A percentile compares a stretch with the other conserved stretches of the same genome.
phyloP scores from a whole-genome alignment of 2,113 vertebrate species.

The Coptodon rendalli region DNA sequence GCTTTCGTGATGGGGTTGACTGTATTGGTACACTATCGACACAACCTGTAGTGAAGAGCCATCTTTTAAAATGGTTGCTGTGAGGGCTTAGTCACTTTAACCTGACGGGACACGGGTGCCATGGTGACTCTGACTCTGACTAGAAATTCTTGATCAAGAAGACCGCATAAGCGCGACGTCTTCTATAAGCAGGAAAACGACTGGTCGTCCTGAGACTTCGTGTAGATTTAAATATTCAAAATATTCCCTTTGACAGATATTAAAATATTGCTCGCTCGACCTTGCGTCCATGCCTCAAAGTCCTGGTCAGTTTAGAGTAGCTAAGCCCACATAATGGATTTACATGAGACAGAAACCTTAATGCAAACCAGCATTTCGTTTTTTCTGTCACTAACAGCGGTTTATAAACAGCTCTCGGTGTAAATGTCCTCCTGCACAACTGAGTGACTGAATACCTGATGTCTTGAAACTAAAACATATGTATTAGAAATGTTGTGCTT shows the following conservation, averaged over 20 bases:
- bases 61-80: conserved; percentile 43
- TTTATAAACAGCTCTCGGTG: not conserved
- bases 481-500: not conserved
- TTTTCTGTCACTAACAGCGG: not conserved
- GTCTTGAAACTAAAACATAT: not conserved
- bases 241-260: not conserved
- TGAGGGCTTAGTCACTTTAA: conserved; percentile 58
- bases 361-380: conserved; percentile 67
- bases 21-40: conserved; percentile 66
- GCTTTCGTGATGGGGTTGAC: conserved; percentile 73
- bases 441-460: not conserved
- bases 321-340: conserved; percentile 56
- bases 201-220: not conserved
- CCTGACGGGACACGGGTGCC: conserved; percentile 23
- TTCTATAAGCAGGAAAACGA: not conserved
- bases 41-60: conserved; percentile 50
- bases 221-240: not conserved
- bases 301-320: conserved; percentile 50
- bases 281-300: not conserved
- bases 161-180: not conserved
- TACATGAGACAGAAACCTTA: conserved; percentile 73
- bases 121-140: conserved; percentile 5
- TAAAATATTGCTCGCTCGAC: conserved; percentile 11
- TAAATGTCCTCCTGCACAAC: not conserved
- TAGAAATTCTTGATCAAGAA: not conserved